Conservation (phyloP, 2,797 vertebrate genomes). For the Falco naumanni region DNA sequence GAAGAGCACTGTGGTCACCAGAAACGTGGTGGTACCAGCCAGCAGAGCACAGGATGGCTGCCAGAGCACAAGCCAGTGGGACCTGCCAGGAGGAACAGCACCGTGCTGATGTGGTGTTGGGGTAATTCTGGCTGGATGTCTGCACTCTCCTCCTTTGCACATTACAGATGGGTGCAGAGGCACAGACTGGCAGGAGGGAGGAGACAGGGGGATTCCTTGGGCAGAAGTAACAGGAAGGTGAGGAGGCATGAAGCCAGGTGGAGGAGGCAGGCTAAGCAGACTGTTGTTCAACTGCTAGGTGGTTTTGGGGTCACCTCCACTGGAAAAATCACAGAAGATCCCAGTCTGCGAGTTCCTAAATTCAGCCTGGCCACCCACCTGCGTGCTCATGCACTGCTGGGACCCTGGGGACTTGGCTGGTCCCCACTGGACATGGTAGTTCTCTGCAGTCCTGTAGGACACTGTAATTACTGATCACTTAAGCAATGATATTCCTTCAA, state of each 20-base stretch:
- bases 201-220: not conserved
- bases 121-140: not conserved
- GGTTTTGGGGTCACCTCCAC: not conserved
- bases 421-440: accelerated
- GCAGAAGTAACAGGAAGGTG: not conserved
- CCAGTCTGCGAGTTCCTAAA: not conserved
- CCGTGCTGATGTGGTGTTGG: not conserved
- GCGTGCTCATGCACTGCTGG: not conserved
- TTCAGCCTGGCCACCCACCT: not conserved
- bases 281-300: not conserved
- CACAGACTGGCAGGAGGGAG: not conserved
- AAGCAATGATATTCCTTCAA: not conserved
- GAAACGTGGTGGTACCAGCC: not conserved
- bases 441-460: not conserved
- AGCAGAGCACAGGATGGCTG: not conserved
- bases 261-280: not conserved
- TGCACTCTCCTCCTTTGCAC: not conserved
- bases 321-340: not conserved
- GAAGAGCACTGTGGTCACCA: not conserved
- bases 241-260: not conserved
- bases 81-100: not conserved
- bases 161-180: not conserved
- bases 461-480: not conserved
- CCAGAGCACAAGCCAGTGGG: not conserved
- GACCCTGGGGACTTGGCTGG: not conserved